These are phyloP conservation scores for Emmelina monodactyla DNA, from an alignment of 2,888 invertebrate species.

Conservation along the genomic window DNA sequence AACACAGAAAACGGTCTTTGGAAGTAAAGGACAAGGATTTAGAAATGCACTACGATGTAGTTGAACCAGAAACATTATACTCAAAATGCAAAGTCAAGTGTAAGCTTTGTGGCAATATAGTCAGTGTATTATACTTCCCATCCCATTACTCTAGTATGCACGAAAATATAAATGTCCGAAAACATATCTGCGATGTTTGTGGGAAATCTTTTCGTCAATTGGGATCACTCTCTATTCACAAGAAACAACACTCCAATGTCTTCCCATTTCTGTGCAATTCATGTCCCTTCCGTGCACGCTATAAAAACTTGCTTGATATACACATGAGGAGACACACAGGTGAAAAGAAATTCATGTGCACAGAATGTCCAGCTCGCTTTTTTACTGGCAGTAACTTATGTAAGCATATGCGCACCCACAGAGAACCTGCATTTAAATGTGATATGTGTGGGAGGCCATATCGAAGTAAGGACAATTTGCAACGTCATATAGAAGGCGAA, in stretches of 20 bases:
- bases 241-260: constrained; percentile 30
- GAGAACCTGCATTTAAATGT: constrained; percentile 33
- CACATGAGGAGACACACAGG: constrained; percentile 36
- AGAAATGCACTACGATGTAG: not conserved
- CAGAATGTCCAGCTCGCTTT: constrained; percentile 37
- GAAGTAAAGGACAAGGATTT: not conserved
- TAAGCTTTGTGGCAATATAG: not conserved
- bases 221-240: constrained; percentile 37
- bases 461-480: constrained; percentile 27
- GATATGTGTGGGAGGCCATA: constrained; percentile 34
- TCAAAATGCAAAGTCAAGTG: not conserved
- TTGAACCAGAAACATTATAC: not conserved
- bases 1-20: not conserved
- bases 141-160: not conserved
- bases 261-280: constrained; percentile 35
- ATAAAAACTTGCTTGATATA: constrained; percentile 30
- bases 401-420: constrained; percentile 34
- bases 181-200: constrained; percentile 39
- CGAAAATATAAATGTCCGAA: constrained; percentile 34
- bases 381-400: constrained; percentile 40
- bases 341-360: constrained; percentile 37
- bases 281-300: constrained; percentile 33
- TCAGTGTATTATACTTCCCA: not conserved
- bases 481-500: constrained; percentile 34
- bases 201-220: constrained; percentile 35